A percentile compares a stretch with the other conserved stretches of the same genome.
These are phyloP conservation scores for Lepidostoma basale DNA, from an alignment of 1,140 invertebrate genomes.

Conservation along the genomic window DNA sequence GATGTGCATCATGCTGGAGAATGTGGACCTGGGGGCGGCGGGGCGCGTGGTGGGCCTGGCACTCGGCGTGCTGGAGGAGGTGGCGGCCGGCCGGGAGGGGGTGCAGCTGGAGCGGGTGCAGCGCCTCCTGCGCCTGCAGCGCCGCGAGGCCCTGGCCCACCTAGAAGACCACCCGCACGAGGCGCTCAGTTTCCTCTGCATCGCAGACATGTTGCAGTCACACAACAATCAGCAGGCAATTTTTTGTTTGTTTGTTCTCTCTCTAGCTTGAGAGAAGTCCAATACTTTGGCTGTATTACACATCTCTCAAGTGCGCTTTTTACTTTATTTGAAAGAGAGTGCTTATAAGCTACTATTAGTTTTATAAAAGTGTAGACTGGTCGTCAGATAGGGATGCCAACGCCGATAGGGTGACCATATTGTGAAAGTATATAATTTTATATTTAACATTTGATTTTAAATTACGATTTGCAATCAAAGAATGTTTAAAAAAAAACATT, in stretches of 20 bases:
- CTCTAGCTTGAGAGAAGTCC: no score
- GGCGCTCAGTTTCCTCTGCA: constrained; percentile 74
- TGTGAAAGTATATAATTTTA: no score
- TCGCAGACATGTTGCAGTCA: constrained; percentile 85
- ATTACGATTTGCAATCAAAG: no score
- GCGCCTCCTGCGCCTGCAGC: constrained; percentile 73
- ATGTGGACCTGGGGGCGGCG: constrained; percentile 76
- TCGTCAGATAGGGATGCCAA: no score
- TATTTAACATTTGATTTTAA: no score
- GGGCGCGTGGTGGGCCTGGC: constrained; percentile 67
- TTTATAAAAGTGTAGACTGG: no score
- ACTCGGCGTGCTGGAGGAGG: constrained; percentile 59
- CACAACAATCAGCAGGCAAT: constrained; percentile 75
- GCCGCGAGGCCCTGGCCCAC: constrained; percentile 72
- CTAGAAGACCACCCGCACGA: constrained; percentile 80
- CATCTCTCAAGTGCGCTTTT: no score
- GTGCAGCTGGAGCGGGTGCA: constrained; percentile 80
- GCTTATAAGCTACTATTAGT: no score
- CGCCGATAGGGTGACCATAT: no score
- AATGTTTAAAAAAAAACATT: no score
- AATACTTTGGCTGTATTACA: no score
- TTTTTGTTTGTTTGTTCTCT: constrained; percentile 43
- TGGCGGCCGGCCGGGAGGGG: constrained; percentile 58
- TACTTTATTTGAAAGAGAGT: no score
- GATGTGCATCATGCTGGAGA: constrained; percentile 75